These are phyloP conservation scores for Capitulum mitella DNA, from an alignment of 2,888 invertebrate genomes.

Conservation along the genomic window DNA sequence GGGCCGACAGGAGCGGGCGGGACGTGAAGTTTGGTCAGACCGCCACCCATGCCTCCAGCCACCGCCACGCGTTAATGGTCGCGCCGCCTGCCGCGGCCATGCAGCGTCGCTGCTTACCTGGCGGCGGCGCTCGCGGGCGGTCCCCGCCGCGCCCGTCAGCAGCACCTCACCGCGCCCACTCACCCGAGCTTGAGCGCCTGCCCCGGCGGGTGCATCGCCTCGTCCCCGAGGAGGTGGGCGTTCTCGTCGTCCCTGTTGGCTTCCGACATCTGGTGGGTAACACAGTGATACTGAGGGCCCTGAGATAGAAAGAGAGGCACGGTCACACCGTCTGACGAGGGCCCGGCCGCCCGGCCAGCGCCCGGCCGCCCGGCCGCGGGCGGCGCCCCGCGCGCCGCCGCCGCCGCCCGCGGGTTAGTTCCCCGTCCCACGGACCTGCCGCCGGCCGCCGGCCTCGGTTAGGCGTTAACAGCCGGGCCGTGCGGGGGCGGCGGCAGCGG, in stretches of 20 bases:
- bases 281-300: constrained; percentile 17
- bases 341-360: not conserved
- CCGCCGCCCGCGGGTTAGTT: too few species aligned
- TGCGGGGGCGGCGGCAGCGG: not conserved
- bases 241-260: constrained; percentile 84
- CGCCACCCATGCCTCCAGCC: not conserved
- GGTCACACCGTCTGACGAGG: constrained; percentile 8
- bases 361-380: not conserved
- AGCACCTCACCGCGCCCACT: constrained; percentile 45
- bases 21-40: not conserved
- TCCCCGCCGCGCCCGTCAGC: not conserved
- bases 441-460: too few species aligned
- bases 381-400: not conserved
- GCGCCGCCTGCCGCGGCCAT: too few species aligned
- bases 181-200: constrained; percentile 98
- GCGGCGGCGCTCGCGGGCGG: not conserved
- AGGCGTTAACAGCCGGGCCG: too few species aligned
- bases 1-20: not conserved
- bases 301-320: not conserved
- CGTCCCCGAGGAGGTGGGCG: constrained; percentile 92
- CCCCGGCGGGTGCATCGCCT: constrained; percentile 87
- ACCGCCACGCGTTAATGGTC: not conserved
- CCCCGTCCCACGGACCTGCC: too few species aligned
- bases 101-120: too few species aligned
- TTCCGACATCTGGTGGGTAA: constrained; percentile 81